Conservation (phyloP, 2,797 vertebrate genomes). For the Neosalanx taihuensis region DNA sequence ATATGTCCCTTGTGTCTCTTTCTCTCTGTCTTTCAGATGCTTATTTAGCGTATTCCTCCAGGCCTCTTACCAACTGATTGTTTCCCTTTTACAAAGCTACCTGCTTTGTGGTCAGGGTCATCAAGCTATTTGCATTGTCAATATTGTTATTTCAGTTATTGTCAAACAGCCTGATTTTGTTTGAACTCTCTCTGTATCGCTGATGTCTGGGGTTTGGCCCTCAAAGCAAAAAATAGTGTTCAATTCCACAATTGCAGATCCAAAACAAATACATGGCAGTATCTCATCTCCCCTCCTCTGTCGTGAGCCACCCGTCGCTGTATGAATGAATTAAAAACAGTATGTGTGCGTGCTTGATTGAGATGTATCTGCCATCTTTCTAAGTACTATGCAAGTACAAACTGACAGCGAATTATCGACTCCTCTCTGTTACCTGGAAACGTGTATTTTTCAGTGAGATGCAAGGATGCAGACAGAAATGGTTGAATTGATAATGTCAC, state of each 20-base stretch:
- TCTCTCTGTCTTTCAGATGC: conserved; percentile 17
- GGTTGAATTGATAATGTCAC: conserved; percentile 62
- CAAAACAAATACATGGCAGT: conserved; percentile 69
- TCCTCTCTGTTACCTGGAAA: conserved; percentile 70
- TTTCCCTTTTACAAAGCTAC: conserved; percentile 50
- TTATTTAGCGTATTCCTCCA: neutral
- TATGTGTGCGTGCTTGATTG: conserved; percentile 43
- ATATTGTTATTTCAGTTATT: conserved; percentile 42
- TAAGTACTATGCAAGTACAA: conserved; percentile 85
- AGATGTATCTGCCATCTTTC: conserved; percentile 64
- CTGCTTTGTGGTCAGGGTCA: conserved; percentile 68
- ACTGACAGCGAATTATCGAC: conserved; percentile 71
- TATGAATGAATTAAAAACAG: conserved; percentile 61
- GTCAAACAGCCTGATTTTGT: conserved; percentile 28
- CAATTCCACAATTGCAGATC: conserved; percentile 64
- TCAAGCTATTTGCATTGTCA: conserved; percentile 52
- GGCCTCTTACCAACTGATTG: conserved; percentile 34
- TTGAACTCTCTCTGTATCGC: conserved; percentile 4
- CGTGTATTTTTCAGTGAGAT: conserved; percentile 67
- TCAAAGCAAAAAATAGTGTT: conserved; percentile 67
- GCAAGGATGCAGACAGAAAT: conserved; percentile 59
- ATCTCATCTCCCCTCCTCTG: conserved; percentile 65
- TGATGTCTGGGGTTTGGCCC: conserved; percentile 38
- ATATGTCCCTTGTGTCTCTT: neutral
- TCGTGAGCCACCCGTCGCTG: conserved; percentile 66